These are phyloP conservation scores for Oncorhynchus kisutch DNA, from an alignment of 2,113 vertebrate genomes.

Conservation along the genomic window DNA sequence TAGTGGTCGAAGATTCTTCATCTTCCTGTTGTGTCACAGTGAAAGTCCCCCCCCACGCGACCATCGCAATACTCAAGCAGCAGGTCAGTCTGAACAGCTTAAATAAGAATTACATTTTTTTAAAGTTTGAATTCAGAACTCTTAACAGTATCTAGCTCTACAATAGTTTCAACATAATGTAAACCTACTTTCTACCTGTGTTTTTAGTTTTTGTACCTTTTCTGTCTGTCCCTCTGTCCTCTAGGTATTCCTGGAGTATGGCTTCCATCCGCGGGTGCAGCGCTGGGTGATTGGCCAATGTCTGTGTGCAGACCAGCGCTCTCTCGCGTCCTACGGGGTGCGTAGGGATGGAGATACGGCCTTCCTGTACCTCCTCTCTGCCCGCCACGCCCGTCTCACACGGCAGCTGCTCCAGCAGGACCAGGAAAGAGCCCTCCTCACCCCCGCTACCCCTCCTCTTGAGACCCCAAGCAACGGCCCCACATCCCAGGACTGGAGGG, in stretches of 20 bases:
- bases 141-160: too few species aligned
- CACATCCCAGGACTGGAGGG: conserved; percentile 57
- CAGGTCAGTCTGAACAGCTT: conserved; percentile 72
- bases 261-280: conserved; percentile 89
- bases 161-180: too few species aligned
- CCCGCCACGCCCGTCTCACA: conserved; percentile 69
- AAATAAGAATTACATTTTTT: too few species aligned
- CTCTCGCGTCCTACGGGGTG: conserved; percentile 84
- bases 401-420: conserved; percentile 82
- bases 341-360: conserved; percentile 80
- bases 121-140: too few species aligned
- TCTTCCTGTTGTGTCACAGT: conserved; percentile 83
- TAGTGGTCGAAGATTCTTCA: conserved; percentile 84
- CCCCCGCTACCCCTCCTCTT: conserved; percentile 19
- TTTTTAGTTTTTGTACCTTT: too few species aligned
- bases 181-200: too few species aligned
- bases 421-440: conserved; percentile 68
- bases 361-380: conserved; percentile 88
- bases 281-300: conserved; percentile 90
- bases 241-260: conserved; percentile 86
- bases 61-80: conserved; percentile 82
- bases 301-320: conserved; percentile 80
- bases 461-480: conserved; percentile 43
- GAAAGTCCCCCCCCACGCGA: conserved; percentile 78
- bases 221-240: too few species aligned